Conservation (phyloP, 2,113 vertebrate species). For the Amphiprion ocellaris region DNA sequence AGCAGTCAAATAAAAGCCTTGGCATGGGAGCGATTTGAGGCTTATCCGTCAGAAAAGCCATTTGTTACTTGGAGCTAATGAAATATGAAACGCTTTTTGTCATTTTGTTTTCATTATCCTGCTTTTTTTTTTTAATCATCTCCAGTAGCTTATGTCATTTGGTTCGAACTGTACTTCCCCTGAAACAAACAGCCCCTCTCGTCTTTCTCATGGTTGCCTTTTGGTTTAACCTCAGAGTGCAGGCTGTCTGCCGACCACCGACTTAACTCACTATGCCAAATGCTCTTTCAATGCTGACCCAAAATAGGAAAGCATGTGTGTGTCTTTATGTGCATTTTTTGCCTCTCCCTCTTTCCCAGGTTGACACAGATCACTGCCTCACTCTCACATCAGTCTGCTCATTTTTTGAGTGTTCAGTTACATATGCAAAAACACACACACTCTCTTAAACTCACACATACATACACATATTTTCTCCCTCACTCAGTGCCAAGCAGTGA, state of each 20-base stretch:
- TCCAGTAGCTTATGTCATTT: conserved; percentile 45
- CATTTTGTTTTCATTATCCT: conserved; percentile 69
- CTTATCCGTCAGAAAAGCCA: conserved; percentile 70
- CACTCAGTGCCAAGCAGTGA: conserved; percentile 75
- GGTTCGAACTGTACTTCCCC: conserved; percentile 49
- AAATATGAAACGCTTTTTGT: conserved; percentile 72
- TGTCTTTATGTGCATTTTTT: conserved; percentile 13
- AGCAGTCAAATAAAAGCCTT: conserved; percentile 76
- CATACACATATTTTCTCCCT: conserved; percentile 63
- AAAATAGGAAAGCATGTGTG: conserved; percentile 36
- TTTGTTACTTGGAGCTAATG: conserved; percentile 75
- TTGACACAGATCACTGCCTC: conserved; percentile 72
- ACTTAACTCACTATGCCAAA: conserved; percentile 19
- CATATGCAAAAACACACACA: conserved; percentile 44
- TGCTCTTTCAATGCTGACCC: conserved; percentile 48
- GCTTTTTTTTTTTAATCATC: conserved; percentile 45
- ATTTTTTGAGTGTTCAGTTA: conserved; percentile 55
- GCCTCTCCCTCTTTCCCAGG: conserved; percentile 52
- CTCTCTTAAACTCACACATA: conserved; percentile 36
- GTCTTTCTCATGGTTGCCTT: conserved; percentile 19
- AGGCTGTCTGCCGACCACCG: conserved; percentile 18
- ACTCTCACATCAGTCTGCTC: conserved; percentile 50
- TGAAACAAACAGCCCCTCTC: conserved; percentile 18
- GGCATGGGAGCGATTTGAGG: conserved; percentile 63
- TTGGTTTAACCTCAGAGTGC: conserved; percentile 9